A percentile compares a stretch with the other conserved stretches of the same genome.
Evolutionary conservation across 2,797 vertebrate species (phyloP).

Genomic region (Acridotheres tristis): DNA sequence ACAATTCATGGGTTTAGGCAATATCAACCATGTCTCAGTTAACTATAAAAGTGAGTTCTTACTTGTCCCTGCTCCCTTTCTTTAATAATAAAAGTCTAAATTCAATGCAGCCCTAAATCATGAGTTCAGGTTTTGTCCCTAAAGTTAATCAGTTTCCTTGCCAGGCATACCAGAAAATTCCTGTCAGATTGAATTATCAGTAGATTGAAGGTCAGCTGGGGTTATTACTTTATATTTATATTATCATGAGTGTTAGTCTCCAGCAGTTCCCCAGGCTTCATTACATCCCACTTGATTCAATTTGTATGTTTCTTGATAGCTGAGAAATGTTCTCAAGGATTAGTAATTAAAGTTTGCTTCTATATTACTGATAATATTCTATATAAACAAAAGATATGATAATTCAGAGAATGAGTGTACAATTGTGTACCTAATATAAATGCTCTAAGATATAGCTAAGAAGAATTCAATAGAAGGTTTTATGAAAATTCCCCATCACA

Average conservation of each 20-base stretch:
- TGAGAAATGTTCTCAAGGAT: neutral
- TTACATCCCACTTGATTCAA: neutral
- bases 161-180: neutral
- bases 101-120: neutral
- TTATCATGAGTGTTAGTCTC: neutral
- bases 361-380: neutral
- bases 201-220: neutral
- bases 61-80: neutral
- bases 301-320: neutral
- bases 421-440: neutral
- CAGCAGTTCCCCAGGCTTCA: neutral
- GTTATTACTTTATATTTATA: neutral
- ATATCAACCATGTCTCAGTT: neutral
- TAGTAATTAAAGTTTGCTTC: neutral
- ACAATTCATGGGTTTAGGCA: neutral
- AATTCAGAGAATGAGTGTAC: neutral
- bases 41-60: conserved; percentile 21
- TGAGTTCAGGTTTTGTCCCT: neutral
- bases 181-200: neutral
- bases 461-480: neutral
- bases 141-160: neutral
- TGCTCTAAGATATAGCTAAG: neutral
- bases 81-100: neutral
- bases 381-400: neutral
- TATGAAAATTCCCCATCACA: neutral